A percentile compares a stretch with the other conserved stretches of the same genome.
Conservation (phyloP, 2,113 vertebrate genomes). For the Balaenoptera acutorostrata region DNA sequence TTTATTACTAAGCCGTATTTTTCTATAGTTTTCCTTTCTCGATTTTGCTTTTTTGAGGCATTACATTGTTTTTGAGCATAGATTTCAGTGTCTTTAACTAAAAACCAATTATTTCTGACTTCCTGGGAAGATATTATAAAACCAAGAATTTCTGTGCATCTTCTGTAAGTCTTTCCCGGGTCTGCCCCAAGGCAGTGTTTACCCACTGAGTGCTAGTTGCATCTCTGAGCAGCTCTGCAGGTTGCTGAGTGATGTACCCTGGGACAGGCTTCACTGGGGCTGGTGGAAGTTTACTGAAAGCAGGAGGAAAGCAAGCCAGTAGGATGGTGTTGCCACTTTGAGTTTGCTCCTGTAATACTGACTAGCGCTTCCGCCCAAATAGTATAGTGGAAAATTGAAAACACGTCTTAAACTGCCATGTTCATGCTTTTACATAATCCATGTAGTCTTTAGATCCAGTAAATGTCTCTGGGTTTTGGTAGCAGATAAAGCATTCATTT, state of each 20-base stretch:
- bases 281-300: background rate
- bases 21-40: conserved; percentile 10
- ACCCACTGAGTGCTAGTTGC: background rate
- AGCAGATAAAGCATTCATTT: background rate
- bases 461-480: background rate
- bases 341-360: background rate
- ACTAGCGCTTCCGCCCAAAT: background rate
- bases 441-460: background rate
- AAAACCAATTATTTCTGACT: background rate
- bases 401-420: background rate
- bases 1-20: background rate
- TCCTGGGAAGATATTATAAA: background rate
- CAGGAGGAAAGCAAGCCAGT: background rate
- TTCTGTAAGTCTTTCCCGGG: background rate
- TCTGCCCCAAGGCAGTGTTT: background rate
- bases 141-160: background rate
- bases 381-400: background rate
- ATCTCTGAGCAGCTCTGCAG: background rate
- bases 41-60: background rate
- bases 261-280: background rate
- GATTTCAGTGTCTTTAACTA: background rate
- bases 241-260: background rate
- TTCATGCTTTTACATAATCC: background rate
- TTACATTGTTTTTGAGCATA: conserved; percentile 40
- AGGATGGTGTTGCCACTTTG: background rate